These are phyloP conservation scores for Drosophila novamexicana DNA, from an alignment of 1,140 invertebrate species.

Conservation along the genomic window DNA sequence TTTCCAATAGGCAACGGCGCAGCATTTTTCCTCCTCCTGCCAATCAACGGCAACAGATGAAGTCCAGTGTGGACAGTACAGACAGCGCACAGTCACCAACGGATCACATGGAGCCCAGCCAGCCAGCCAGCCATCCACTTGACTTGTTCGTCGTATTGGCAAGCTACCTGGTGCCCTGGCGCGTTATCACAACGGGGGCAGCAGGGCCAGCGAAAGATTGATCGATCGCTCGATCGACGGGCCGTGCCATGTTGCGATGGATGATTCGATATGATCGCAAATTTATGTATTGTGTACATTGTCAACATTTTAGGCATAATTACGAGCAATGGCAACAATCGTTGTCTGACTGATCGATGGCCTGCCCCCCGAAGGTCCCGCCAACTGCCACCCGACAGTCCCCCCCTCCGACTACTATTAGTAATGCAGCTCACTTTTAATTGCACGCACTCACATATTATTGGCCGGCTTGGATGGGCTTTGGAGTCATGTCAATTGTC, in stretches of 20 bases:
- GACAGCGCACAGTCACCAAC: constrained; percentile 54
- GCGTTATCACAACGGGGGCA: constrained; percentile 69
- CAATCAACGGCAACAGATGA: constrained; percentile 75
- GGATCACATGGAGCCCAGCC: no score
- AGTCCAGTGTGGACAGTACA: constrained; percentile 78
- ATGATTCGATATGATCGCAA: constrained; percentile 78
- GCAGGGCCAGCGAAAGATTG: constrained; percentile 29
- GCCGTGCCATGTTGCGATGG: constrained; percentile 40
- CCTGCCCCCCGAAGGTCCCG: not conserved
- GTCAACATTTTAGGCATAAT: constrained; percentile 75
- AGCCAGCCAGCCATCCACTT: constrained; percentile 1
- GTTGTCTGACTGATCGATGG: constrained; percentile 42
- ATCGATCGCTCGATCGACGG: constrained; percentile 51
- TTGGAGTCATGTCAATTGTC: constrained; percentile 51
- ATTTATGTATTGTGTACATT: constrained; percentile 80
- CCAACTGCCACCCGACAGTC: not conserved
- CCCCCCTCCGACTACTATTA: constrained; percentile 53
- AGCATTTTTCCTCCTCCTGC: constrained; percentile 54
- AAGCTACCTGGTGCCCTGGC: constrained; percentile 49
- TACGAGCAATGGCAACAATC: constrained; percentile 47
- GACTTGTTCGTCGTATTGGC: not conserved
- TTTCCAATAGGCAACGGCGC: constrained; percentile 47
- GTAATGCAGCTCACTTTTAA: constrained; percentile 72
- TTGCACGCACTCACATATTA: constrained; percentile 68
- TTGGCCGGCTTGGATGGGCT: constrained; percentile 22